These are phyloP conservation scores for Ectropis grisescens DNA, from an alignment of 1,140 invertebrate genomes.

Conservation along the genomic window DNA sequence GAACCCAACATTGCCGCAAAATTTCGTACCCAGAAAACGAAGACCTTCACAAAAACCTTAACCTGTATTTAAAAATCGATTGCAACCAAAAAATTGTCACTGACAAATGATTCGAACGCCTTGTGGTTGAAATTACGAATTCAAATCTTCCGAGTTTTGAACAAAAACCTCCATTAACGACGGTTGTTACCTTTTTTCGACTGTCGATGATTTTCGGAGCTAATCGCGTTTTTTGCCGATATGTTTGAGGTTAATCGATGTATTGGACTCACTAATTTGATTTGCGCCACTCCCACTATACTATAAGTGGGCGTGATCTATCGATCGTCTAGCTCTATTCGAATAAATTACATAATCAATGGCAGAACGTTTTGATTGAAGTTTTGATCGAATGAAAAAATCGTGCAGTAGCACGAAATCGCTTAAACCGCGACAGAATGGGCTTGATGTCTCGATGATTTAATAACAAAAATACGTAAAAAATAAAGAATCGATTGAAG, in stretches of 20 bases:
- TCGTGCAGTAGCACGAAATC: slow-evolving; percentile 13
- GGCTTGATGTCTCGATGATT: slow-evolving; percentile 38
- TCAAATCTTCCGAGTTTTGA: slow-evolving; percentile 64
- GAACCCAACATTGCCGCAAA: too few species aligned
- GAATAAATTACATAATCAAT: slow-evolving; percentile 19
- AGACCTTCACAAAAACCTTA: slow-evolving; percentile 20
- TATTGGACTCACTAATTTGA: slow-evolving; percentile 56
- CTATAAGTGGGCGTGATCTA: slow-evolving; percentile 52
- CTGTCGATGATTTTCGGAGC: slow-evolving; percentile 57
- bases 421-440: slow-evolving; percentile 14
- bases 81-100: slow-evolving; percentile 66
- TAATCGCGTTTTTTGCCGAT: slow-evolving; percentile 62
- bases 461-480: slow-evolving; percentile 40
- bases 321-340: slow-evolving; percentile 43
- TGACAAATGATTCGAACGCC: slow-evolving; percentile 65
- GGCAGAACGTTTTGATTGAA: too few species aligned
- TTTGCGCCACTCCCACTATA: slow-evolving; percentile 48
- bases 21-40: too few species aligned
- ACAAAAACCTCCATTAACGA: slow-evolving; percentile 62
- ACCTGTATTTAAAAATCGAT: slow-evolving; percentile 51
- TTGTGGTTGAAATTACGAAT: slow-evolving; percentile 65
- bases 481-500: slow-evolving; percentile 57
- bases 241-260: slow-evolving; percentile 52
- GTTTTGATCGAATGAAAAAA: too few species aligned
- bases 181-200: slow-evolving; percentile 55